Evolutionary conservation across 2,888 invertebrate species (phyloP).

Genomic region (Willowsia nigromaculata): DNA sequence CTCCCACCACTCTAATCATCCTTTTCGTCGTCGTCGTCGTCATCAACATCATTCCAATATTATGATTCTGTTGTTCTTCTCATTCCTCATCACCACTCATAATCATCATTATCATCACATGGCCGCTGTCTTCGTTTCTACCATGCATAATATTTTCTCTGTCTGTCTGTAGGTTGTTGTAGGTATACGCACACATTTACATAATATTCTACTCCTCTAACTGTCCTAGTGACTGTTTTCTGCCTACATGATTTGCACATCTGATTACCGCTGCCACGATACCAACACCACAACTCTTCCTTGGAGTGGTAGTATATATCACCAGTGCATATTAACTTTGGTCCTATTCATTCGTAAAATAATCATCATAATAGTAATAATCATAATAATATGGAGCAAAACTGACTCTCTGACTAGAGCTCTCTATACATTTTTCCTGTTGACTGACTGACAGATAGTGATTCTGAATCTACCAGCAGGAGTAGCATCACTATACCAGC

Average conservation of each 20-base stretch:
- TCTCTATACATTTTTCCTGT: no score
- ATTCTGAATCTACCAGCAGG: not conserved
- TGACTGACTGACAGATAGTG: not conserved
- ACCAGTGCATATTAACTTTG: not conserved
- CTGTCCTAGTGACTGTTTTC: not conserved
- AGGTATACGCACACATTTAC: not conserved
- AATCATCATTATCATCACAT: not conserved
- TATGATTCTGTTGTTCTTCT: not conserved
- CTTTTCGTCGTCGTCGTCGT: not conserved
- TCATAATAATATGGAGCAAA: not conserved
- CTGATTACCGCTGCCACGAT: not conserved
- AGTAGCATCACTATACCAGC: not conserved
- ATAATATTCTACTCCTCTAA: not conserved
- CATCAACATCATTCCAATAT: not conserved
- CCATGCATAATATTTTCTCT: no score
- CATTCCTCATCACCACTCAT: not conserved
- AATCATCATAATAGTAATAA: slow-evolving; percentile 12
- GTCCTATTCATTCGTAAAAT: slow-evolving; percentile 26
- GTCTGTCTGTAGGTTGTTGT: not conserved
- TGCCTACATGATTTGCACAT: slow-evolving; percentile 23
- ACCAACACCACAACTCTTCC: slow-evolving; percentile 6
- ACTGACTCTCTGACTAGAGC: not conserved
- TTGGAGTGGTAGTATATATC: not conserved
- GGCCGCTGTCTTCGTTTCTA: not conserved
- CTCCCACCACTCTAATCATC: not conserved